These are phyloP conservation scores for Amaurobius ferox DNA, from an alignment of 2,888 invertebrate species.

Conservation along the genomic window DNA sequence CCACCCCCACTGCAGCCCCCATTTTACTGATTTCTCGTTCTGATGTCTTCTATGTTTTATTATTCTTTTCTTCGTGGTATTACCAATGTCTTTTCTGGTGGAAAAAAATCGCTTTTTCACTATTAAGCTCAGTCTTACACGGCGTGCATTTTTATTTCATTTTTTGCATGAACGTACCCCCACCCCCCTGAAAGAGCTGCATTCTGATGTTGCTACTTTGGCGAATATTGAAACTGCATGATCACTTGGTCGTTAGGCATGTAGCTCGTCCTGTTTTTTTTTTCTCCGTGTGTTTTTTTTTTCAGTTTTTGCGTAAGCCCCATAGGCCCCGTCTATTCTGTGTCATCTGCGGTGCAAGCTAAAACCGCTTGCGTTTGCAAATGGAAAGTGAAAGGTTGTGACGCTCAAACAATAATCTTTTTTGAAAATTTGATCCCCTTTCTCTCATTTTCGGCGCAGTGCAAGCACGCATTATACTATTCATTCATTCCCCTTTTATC, in stretches of 20 bases:
- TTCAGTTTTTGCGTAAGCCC: constrained; percentile 62
- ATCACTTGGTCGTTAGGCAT: constrained; percentile 59
- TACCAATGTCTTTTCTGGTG: constrained; percentile 53
- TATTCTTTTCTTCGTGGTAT: constrained; percentile 42
- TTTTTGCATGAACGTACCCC: constrained; percentile 49
- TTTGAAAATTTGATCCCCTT: constrained; percentile 58
- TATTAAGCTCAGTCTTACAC: constrained; percentile 68
- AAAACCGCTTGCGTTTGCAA: constrained; percentile 62
- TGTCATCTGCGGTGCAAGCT: constrained; percentile 35
- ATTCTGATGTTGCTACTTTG: constrained; percentile 57
- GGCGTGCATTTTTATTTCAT: constrained; percentile 62
- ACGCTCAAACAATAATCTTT: constrained; percentile 68
- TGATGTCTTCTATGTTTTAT: constrained; percentile 35
- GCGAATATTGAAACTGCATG: constrained; percentile 60
- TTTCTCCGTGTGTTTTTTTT: constrained; percentile 33
- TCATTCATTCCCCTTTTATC: background rate
- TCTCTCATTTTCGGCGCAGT: background rate
- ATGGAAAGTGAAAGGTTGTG: constrained; percentile 26
- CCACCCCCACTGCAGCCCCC: constrained; percentile 12
- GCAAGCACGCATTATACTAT: background rate
- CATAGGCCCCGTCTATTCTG: constrained; percentile 61
- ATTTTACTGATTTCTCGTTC: constrained; percentile 66
- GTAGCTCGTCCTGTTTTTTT: constrained; percentile 42
- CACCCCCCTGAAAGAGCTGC: constrained; percentile 29
- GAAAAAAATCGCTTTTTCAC: constrained; percentile 40